A percentile compares a stretch with the other conserved stretches of the same genome.
Conservation (phyloP, 1,140 invertebrate species). For the Drosophila bifasciata region DNA sequence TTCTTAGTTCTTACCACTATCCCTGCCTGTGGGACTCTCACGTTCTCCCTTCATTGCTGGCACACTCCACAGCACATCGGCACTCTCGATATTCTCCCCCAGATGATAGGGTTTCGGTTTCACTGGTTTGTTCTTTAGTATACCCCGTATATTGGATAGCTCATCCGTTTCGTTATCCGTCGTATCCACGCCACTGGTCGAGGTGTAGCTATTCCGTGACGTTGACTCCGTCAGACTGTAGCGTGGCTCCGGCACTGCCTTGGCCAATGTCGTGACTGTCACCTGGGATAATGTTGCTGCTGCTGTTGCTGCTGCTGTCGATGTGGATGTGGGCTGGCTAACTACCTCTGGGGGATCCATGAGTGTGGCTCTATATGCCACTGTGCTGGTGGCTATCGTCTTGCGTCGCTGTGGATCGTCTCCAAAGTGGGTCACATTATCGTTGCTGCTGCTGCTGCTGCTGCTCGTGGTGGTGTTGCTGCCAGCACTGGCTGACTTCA, state of each 20-base stretch:
- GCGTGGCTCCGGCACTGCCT: constrained; percentile 48
- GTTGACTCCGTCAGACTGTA: constrained; percentile 62
- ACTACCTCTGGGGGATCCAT: constrained; percentile 71
- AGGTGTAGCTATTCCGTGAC: constrained; percentile 70
- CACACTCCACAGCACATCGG: constrained; percentile 85
- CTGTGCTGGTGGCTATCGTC: constrained; percentile 62
- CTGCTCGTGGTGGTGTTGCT: constrained; percentile 23
- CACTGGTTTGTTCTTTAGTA: constrained; percentile 89
- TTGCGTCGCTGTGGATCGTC: constrained; percentile 63
- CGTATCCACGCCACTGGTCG: constrained; percentile 83
- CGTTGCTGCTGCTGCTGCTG: constrained; percentile 22
- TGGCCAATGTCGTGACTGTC: constrained; percentile 60
- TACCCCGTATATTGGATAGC: constrained; percentile 87
- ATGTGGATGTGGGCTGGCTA: constrained; percentile 28
- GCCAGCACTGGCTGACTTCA: constrained; percentile 64
- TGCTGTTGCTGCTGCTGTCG: background rate
- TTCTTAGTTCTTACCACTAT: constrained; percentile 57
- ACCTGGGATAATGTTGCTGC: constrained; percentile 38
- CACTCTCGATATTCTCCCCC: constrained; percentile 86
- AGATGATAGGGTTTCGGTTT: constrained; percentile 89
- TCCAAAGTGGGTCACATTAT: constrained; percentile 66
- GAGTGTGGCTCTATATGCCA: constrained; percentile 70
- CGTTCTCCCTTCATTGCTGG: constrained; percentile 57
- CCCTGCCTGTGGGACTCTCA: constrained; percentile 47
- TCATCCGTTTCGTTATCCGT: constrained; percentile 84